A percentile compares a stretch with the other conserved stretches of the same genome.
Conservation (phyloP, 1,140 invertebrate genomes). For the Choristoneura fumiferana region DNA sequence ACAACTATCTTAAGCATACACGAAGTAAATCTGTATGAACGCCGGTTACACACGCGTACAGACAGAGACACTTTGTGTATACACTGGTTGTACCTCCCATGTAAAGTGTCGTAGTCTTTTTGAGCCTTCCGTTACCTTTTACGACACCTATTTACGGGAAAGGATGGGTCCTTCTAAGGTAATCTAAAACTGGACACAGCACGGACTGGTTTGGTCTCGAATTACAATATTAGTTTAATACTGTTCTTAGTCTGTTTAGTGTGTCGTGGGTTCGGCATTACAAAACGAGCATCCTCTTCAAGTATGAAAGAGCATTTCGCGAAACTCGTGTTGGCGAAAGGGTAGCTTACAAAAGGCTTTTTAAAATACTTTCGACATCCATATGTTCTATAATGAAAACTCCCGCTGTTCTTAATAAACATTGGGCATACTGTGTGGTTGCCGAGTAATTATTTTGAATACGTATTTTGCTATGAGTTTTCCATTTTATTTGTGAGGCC, state of each 20-base stretch:
- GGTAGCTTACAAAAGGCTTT: conserved; percentile 69
- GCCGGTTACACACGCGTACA: too few species aligned
- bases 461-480: conserved; percentile 23
- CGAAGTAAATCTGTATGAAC: too few species aligned
- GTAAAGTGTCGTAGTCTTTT: too few species aligned
- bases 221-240: background rate
- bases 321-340: conserved; percentile 49
- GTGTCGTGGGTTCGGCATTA: conserved; percentile 54
- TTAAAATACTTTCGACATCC: conserved; percentile 70
- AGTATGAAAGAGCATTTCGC: conserved; percentile 71
- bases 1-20: too few species aligned
- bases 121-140: too few species aligned
- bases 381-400: conserved; percentile 52
- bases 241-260: background rate
- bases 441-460: conserved; percentile 45
- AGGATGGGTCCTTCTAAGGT: too few species aligned
- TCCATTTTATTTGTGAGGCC: background rate
- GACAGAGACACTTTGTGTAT: too few species aligned
- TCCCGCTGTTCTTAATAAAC: conserved; percentile 54
- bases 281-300: conserved; percentile 57
- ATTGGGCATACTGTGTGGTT: conserved; percentile 30
- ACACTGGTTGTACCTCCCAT: too few species aligned
- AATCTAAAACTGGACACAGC: too few species aligned
- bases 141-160: too few species aligned
- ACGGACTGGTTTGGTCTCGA: too few species aligned